Base-by-base conservation (phyloP, 2,888 invertebrate species). In the Malthinus flaveolus region DNA sequence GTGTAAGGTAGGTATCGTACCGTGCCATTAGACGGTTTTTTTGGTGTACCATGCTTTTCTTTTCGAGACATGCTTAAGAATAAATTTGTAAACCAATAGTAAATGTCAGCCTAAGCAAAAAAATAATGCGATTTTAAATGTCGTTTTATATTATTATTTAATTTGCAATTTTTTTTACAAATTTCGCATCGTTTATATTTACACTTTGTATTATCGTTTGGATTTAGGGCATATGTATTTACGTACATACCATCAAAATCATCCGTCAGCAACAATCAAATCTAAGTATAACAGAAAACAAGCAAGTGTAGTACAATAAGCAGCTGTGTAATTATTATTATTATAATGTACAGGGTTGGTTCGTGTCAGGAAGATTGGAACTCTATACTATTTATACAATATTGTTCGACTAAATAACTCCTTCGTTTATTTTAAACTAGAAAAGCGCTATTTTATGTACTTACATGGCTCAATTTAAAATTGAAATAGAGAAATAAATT, bases 1-100 rank as follows among this genome's bases (percentile, higher is more conserved):
- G 61, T 57, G 52, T 23, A 23, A 23, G 23, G 23, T 47, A 50
- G 37, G 45, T 47, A 39, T 56, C 39, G 49, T 66, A 73, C 71
- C 74, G 74, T 75, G 75, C 73, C 67, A 51, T 68, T 59, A 60
- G 67, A 71, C 71, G 73, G 73, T 72, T 70, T 66, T 70, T 39
- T 49, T 44, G 56, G 37, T 36, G 45, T 12, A 39, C 65, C 60
- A 63, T 63, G 63, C 52, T 48, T 31, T 23, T 5, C 5, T 39
- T 56, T 51, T 32, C 45, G 32, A 37, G 7, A 39, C 59, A 59
- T 59, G 59, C 59, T 58, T 58, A 53, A 13, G 44, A 49, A 49
- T 10, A 47, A 47, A 32, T 53, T 57, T 53, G 53, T 49, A 37
- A 52, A 57, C 49, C 50, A 51, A 56, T 45, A 50, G 35, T 23